Evolutionary conservation across 2,113 vertebrate species (phyloP).

Genomic region (Xiphophorus couchianus): DNA sequence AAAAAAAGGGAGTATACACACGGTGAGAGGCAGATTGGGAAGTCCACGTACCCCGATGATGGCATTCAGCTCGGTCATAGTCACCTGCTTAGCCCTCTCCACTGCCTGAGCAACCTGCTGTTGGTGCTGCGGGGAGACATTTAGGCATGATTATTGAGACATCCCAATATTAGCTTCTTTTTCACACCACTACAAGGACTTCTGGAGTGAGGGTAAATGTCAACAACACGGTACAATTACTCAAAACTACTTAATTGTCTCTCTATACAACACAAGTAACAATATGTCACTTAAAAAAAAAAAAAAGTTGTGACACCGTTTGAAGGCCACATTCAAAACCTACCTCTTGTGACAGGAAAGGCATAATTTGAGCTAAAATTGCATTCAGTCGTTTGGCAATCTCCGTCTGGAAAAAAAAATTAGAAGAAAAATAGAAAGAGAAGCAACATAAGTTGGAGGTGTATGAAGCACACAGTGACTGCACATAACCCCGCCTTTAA

Average conservation of each 20-base stretch:
- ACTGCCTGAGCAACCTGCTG: constrained; percentile 98
- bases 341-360: constrained; percentile 99
- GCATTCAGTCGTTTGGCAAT: constrained; percentile 97
- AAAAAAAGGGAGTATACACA: constrained; percentile 86
- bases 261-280: constrained; percentile 9
- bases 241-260: constrained; percentile 18
- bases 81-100: constrained; percentile 98
- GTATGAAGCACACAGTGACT: constrained; percentile 68
- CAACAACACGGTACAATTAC: constrained; percentile 21
- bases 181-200: constrained; percentile 21
- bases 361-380: constrained; percentile 98
- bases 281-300: constrained; percentile 12
- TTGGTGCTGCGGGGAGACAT: constrained; percentile 89
- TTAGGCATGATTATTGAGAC: constrained; percentile 64
- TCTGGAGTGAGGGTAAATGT: constrained; percentile 19
- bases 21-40: constrained; percentile 85
- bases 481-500: constrained; percentile 72
- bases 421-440: constrained; percentile 65
- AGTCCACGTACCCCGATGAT: constrained; percentile 99
- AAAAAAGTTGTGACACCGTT: constrained; percentile 9
- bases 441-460: constrained; percentile 59
- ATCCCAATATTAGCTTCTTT: constrained; percentile 29
- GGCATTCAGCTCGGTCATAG: constrained; percentile 98
- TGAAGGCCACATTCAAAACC: constrained; percentile 64
- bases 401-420: constrained; percentile 87